Base-by-base conservation (phyloP, 1,140 invertebrate species). In the Lysiphlebus fabarum region DNA sequence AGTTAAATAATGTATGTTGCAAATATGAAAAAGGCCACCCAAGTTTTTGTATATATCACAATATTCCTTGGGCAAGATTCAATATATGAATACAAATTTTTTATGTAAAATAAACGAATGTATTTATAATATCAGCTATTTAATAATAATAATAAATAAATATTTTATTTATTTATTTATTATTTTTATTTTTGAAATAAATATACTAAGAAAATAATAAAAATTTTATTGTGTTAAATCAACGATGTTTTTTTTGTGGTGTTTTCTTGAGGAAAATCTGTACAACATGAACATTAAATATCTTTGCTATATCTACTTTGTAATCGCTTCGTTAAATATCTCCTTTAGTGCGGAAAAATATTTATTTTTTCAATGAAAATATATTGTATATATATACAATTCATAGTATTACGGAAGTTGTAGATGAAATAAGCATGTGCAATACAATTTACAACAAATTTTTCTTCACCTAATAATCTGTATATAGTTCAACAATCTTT, bases 291-390 rank as follows among this genome's bases (percentile, higher is more conserved):
- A 41, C 55, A 37, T 54, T 17, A 1, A 17, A 33, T 4, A 41
- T 41, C 37, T 9, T 7, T 14, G 34, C 7, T 26, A 38, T 37
- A 17, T 17, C 11, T 45, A 43, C 42, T 57, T 17, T 47, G 41
- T 10, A 62, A 58, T 58, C 56, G 56, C 36, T 49, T 58, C 56
- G 56, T 62, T 62, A 58, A 62, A 62, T 62, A 55, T 55, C 33
- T 51, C 55, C 43, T 48, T 44, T 56, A 51, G 49, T 11, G 61
- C 37, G 56, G 33, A 55, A 62, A 58, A n/a, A n/a, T n/a, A 62
- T 34, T 37, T 40, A 44, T 50, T 45, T 62, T 58, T 48, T 41
- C 50, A 37, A 58, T 48, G 44, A 36, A 58, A 48, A 53, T 17
- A 17, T 17, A 17, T 17, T 17, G 17, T 17, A 3, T 17, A 17